Percentiles rank a stretch among this genome's conserved stretches.
Evolutionary conservation across 2,888 invertebrate species (phyloP).

Genomic region (Bugulina stolonifera): DNA sequence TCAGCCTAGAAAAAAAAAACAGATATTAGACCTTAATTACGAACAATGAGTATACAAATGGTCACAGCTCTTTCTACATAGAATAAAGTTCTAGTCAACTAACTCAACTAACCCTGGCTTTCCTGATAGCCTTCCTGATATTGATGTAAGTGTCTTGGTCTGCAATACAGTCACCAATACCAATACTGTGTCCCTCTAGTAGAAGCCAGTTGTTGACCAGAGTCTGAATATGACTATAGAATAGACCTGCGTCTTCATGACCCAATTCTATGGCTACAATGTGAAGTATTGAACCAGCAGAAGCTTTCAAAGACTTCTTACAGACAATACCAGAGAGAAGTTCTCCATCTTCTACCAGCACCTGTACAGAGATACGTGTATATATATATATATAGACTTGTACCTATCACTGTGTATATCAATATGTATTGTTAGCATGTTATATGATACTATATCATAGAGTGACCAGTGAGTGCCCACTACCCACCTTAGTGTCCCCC

Average conservation of each 20-base stretch:
- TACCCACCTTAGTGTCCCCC: slow-evolving; percentile 83
- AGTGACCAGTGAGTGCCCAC: neutral
- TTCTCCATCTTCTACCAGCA: slow-evolving; percentile 96
- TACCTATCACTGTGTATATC: neutral
- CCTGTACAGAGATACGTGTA: slow-evolving; percentile 54
- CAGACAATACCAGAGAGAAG: slow-evolving; percentile 96
- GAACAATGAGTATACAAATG: too few species aligned
- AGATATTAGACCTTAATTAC: too few species aligned
- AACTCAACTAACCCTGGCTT: slow-evolving; percentile 68
- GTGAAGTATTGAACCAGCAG: slow-evolving; percentile 93
- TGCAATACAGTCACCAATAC: slow-evolving; percentile 98
- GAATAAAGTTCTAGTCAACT: too few species aligned
- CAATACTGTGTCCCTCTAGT: slow-evolving; percentile 87
- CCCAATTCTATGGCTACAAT: slow-evolving; percentile 96
- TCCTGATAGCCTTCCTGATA: slow-evolving; percentile 94
- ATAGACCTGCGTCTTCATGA: slow-evolving; percentile 81
- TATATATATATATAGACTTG: neutral
- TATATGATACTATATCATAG: neutral
- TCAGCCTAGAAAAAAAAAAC: slow-evolving; percentile 62
- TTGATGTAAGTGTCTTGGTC: slow-evolving; percentile 97
- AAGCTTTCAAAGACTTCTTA: slow-evolving; percentile 93
- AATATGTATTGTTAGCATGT: neutral
- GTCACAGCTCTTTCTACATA: too few species aligned
- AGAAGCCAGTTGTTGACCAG: slow-evolving; percentile 97
- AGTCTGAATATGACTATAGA: slow-evolving; percentile 98